Percentiles rank a stretch among this genome's conserved stretches.
Conservation (phyloP, 2,888 invertebrate genomes). For the Caenorhabditis sp. region DNA sequence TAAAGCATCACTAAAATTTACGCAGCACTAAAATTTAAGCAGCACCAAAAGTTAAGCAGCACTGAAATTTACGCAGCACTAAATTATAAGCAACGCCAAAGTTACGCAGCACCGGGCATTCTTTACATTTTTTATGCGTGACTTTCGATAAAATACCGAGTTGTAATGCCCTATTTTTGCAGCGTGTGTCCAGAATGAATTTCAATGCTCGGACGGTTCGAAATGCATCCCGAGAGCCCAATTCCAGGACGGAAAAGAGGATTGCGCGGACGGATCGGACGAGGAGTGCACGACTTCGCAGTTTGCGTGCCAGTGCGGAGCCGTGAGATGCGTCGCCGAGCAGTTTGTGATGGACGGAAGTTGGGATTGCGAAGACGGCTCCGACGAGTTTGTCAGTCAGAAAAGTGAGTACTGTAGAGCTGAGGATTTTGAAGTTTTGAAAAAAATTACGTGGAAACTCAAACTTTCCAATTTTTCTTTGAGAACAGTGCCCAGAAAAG, state of each 20-base stretch:
- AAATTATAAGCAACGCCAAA: too few relatives aligned
- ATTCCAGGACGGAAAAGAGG: conserved; percentile 80
- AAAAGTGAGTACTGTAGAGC: neutral
- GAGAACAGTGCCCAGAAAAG: too few relatives aligned
- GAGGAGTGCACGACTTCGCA: conserved; percentile 80
- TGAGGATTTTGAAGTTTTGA: too few relatives aligned
- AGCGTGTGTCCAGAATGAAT: conserved; percentile 80
- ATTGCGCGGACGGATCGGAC: conserved; percentile 81
- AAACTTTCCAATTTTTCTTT: too few relatives aligned
- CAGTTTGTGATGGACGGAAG: conserved; percentile 79
- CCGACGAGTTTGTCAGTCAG: conserved; percentile 61
- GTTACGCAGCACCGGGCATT: too few relatives aligned
- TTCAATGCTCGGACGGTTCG: conserved; percentile 78
- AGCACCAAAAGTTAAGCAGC: too few relatives aligned
- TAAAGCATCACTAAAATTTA: too few relatives aligned
- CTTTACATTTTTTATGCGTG: too few relatives aligned
- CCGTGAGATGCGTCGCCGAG: conserved; percentile 80
- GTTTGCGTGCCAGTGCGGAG: conserved; percentile 80
- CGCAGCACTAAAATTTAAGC: too few relatives aligned
- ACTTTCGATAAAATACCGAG: neutral
- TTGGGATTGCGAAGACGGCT: conserved; percentile 69
- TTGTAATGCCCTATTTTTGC: neutral
- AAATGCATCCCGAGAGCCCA: conserved; percentile 79
- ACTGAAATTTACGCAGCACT: too few relatives aligned
- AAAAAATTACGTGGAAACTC: too few relatives aligned